Conservation (phyloP, 2,888 invertebrate genomes). For the Creontiades dilutus region DNA sequence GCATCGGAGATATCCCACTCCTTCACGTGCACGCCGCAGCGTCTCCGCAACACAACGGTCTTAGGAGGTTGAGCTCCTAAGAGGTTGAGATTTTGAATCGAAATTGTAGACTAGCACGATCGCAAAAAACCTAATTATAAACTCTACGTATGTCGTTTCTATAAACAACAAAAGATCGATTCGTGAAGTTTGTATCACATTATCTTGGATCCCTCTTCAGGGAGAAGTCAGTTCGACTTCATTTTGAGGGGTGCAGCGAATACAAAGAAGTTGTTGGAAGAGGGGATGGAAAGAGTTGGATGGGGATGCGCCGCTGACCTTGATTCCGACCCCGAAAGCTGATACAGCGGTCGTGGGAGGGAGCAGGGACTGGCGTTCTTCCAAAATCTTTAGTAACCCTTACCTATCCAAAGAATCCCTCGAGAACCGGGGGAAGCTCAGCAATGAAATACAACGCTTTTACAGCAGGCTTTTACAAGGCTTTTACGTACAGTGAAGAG, state of each 20-base stretch:
- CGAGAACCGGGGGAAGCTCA: not conserved
- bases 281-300: not conserved
- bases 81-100: too few relatives aligned
- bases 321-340: not conserved
- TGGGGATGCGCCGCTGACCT: not conserved
- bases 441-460: constrained; percentile 10
- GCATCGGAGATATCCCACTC: too few relatives aligned
- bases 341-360: not conserved
- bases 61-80: too few relatives aligned
- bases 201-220: too few relatives aligned
- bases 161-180: too few relatives aligned
- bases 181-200: too few relatives aligned
- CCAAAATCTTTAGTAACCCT: constrained; percentile 29
- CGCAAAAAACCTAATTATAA: too few relatives aligned
- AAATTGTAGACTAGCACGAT: too few relatives aligned
- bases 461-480: constrained; percentile 1
- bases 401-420: not conserved
- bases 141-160: too few relatives aligned
- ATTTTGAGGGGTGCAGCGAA: not conserved
- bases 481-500: not conserved
- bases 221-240: not conserved
- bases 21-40: too few relatives aligned
- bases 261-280: not conserved
- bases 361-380: not conserved
- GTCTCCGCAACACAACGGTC: too few relatives aligned